Percentiles rank a stretch among this genome's conserved stretches.
phyloP scores from a whole-genome alignment of 2,888 invertebrate genomes.

The Chaetogeoica ovagalla region DNA sequence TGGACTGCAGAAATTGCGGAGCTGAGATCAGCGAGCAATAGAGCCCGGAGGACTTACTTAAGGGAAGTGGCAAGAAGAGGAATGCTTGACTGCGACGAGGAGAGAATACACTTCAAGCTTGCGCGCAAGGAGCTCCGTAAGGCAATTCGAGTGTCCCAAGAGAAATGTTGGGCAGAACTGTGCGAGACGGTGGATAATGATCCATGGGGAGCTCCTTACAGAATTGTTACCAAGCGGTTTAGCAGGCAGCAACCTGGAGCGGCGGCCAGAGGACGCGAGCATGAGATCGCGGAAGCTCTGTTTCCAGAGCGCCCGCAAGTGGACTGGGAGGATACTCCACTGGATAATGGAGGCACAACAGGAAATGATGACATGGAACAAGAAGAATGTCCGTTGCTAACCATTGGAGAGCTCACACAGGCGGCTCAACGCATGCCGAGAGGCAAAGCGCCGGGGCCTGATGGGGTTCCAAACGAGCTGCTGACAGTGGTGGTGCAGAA shows the following conservation, averaged over 20 bases:
- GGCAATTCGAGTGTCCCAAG: background rate
- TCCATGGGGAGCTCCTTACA: background rate
- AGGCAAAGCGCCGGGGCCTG: background rate
- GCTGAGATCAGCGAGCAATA: background rate
- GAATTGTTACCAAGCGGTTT: background rate
- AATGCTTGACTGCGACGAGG: too few relatives aligned
- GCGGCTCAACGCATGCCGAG: background rate
- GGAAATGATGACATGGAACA: background rate
- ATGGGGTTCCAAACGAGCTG: background rate
- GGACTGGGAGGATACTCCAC: background rate
- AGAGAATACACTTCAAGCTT: background rate
- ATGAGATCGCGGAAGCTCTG: background rate
- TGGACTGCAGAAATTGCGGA: background rate
- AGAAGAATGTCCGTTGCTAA: background rate
- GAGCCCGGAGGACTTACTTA: fast-evolving
- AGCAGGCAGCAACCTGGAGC: background rate
- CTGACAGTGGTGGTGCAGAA: fast-evolving
- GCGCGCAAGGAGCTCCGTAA: background rate
- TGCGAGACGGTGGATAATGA: background rate
- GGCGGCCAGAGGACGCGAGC: background rate
- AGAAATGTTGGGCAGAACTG: background rate
- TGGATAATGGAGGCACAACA: too few relatives aligned
- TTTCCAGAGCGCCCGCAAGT: background rate
- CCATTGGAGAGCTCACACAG: background rate
- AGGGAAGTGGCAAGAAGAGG: background rate